Evolutionary conservation across 2,797 vertebrate genomes (phyloP).

Genomic region (Megalops cyprinoides): DNA sequence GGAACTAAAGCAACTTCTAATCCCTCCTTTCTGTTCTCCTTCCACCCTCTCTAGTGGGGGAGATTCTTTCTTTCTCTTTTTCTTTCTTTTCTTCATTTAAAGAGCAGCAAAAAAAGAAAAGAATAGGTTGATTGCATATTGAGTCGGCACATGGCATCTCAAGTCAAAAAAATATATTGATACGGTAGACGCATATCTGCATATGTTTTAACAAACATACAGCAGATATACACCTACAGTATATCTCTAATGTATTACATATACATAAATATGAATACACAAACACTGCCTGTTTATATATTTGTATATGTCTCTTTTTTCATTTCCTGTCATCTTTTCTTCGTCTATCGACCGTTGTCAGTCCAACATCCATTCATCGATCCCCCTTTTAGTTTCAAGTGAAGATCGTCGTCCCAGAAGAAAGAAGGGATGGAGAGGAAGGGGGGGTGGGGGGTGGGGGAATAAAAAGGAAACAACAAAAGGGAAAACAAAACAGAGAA

Average conservation of each 20-base stretch:
- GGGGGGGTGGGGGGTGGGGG: conserved; percentile 22
- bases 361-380: conserved; percentile 81
- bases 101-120: conserved; percentile 23
- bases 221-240: conserved; percentile 29
- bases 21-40: conserved; percentile 13
- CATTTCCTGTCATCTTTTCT: conserved; percentile 40
- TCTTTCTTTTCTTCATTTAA: conserved; percentile 16
- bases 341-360: conserved; percentile 78
- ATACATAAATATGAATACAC: conserved; percentile 45
- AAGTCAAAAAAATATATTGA: conserved; percentile 60
- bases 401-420: conserved; percentile 61
- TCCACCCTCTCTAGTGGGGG: conserved; percentile 3
- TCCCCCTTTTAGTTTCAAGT: conserved; percentile 66
- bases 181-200: conserved; percentile 33
- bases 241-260: conserved; percentile 46
- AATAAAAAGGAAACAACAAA: conserved; percentile 65
- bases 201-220: conserved; percentile 32
- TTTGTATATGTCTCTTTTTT: conserved; percentile 41
- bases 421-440: conserved; percentile 50
- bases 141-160: conserved; percentile 50
- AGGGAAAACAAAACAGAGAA: conserved; percentile 63
- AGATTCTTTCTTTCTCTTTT: neutral
- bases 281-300: conserved; percentile 64
- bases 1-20: conserved; percentile 5
- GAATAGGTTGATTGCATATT: conserved; percentile 21